Evolutionary conservation across 2,888 invertebrate genomes (phyloP), one percentile per base, ranked within the genome.

Genomic region (Spisula subtruncata): DNA sequence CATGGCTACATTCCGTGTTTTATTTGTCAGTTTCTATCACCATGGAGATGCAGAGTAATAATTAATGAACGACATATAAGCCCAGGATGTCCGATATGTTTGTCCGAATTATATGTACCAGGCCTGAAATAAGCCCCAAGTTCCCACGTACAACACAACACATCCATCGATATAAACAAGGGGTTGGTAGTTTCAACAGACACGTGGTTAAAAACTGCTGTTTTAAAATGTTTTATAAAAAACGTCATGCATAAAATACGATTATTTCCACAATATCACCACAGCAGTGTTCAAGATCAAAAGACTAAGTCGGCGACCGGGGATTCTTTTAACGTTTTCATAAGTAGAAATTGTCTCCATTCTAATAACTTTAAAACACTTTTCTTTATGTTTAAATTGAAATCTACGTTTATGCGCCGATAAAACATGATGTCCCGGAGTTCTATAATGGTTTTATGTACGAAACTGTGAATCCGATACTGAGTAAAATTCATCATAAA

Each of bases 371-470:
- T 71, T 83, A 87, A 87, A 83, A 82, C 82, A 75, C 79, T 81
- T 84, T 84, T 41, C 85, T 84, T 90, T 90, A 88, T 90, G 86
- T 88, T 90, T 51, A 90, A 90, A 90, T 88, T 90, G 84, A 88
- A 90, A 86, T 90, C 83, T 46, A 82, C 86, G 79, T 83, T 86
- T 80, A 88, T 71, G 66, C 41, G 46, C 66, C 71, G 87, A 86
- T 89, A 87, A 86, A 87, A 84, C 82, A 81, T 35, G 84, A 51
- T 20, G 29, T 51, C 86, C 71, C 60, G 75, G 84, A 29, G 89
- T 25, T 83, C 25, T 35, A 12, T 81, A 81, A 51, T 84, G 48
- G 79, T 83, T 83, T 83, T 54, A 82, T 80, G 86, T 48, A 46
- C 48, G 6, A 20, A 25, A n/a, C n/a, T 46, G 66, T 71, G 46